Percentiles rank a stretch among this genome's conserved stretches.
Conservation (phyloP, 1,140 invertebrate genomes). For the Drosophila albomicans region DNA sequence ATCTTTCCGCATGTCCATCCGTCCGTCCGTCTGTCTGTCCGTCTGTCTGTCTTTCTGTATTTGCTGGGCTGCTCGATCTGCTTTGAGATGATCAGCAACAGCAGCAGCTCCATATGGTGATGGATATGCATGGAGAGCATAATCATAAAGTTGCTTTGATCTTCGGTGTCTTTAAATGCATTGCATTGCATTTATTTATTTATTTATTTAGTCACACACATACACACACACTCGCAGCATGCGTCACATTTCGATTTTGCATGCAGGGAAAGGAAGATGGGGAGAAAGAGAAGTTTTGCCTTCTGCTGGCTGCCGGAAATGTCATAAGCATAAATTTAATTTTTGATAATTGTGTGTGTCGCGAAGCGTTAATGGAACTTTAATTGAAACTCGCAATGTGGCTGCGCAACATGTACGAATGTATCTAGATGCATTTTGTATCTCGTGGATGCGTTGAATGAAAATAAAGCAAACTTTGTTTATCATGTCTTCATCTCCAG, state of each 20-base stretch:
- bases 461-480: slow-evolving; percentile 44
- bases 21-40: not conserved
- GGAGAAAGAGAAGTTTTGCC: not conserved
- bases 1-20: not conserved
- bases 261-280: not conserved
- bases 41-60: not conserved
- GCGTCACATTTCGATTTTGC: slow-evolving; percentile 56
- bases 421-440: slow-evolving; percentile 45
- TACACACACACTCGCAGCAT: slow-evolving; percentile 16
- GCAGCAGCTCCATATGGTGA: slow-evolving; percentile 64
- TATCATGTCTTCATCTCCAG: slow-evolving; percentile 45
- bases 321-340: slow-evolving; percentile 81
- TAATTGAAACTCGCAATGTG: slow-evolving; percentile 73
- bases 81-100: slow-evolving; percentile 21
- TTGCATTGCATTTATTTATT: slow-evolving; percentile 42
- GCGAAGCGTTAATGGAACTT: slow-evolving; percentile 81
- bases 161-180: slow-evolving; percentile 75
- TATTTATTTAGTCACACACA: slow-evolving; percentile 55
- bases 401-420: slow-evolving; percentile 2
- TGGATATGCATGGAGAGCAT: slow-evolving; percentile 77
- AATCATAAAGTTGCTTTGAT: slow-evolving; percentile 74
- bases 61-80: slow-evolving; percentile 1
- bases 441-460: slow-evolving; percentile 45
- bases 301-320: slow-evolving; percentile 79
- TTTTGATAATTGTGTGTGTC: slow-evolving; percentile 82